These are phyloP conservation scores for Drosophila sturtevanti DNA, from an alignment of 1,140 invertebrate genomes.

Conservation along the genomic window DNA sequence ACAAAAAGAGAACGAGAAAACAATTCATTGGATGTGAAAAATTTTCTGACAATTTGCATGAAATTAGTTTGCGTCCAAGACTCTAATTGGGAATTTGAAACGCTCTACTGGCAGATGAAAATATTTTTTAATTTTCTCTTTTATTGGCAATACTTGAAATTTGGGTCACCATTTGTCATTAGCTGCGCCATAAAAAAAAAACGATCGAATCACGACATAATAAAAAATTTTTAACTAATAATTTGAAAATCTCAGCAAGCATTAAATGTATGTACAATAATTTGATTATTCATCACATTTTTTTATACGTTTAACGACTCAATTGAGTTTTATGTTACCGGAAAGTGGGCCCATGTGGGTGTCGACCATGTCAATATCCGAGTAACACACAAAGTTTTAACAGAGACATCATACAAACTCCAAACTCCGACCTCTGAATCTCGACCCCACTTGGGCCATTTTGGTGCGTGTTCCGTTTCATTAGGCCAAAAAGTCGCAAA, in stretches of 20 bases:
- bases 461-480: conserved; percentile 19
- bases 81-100: conserved; percentile 72
- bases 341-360: conserved; percentile 3
- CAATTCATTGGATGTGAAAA: conserved; percentile 19
- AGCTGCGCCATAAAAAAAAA: conserved; percentile 25
- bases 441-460: conserved; percentile 10
- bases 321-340: conserved; percentile 74
- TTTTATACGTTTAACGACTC: conserved; percentile 74
- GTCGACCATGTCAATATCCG: background rate
- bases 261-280: conserved; percentile 67
- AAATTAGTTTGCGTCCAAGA: conserved; percentile 61
- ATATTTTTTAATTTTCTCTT: conserved; percentile 19
- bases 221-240: conserved; percentile 56
- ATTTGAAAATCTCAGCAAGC: conserved; percentile 54
- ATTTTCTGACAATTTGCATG: conserved; percentile 53
- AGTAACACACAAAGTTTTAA: background rate
- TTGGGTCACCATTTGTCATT: conserved; percentile 42
- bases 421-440: background rate
- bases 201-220: conserved; percentile 32
- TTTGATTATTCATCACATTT: conserved; percentile 81
- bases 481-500: conserved; percentile 44
- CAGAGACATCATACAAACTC: background rate
- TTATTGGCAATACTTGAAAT: conserved; percentile 52
- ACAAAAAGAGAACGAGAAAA: background rate
- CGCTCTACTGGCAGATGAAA: conserved; percentile 27